Evolutionary conservation across 2,797 vertebrate genomes (phyloP), one percentile per base, ranked within the genome.

Genomic region (Nasua narica): DNA sequence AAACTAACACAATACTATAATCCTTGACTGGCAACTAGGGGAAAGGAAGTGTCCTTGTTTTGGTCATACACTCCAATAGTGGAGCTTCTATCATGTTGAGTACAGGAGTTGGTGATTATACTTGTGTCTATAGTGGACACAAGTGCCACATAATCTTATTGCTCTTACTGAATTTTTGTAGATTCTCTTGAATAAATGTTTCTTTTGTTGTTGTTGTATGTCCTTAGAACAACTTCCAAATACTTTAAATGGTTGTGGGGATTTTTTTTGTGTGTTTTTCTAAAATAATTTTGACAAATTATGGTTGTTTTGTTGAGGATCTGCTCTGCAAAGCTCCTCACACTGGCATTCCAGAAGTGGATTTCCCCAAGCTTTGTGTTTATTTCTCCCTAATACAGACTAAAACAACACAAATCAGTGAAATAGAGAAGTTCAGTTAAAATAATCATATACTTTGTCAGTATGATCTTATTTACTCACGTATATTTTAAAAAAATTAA

Each of bases 31-130:
- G 62, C 9, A 91, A 5, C 3, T 9, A 6, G 1, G 2, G 7
- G 7, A 67, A 12, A 83, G 12, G 4, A 94, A 62, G 21, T 1
- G 2, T 74, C 10, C n/a, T 46, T 48, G 48, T 56, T n/a, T 89
- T n/a, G 21, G 19, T 35, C 27, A 37, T 14, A 21, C 8, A 14
- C 2, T 27, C 14, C 40, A 21, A 5, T 0, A 72, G 3, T 18
- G 54, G 12, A 74, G 29, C n/a, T 86, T 76, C 25, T 48, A 1
- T 88, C 10, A 76, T 25, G 23, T 50, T 48, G 56, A 65, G 18
- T 4, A 3, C 2, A 5, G 4, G 15, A 27, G 0, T 12, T 3
- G 18, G 16, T 7, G 23, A 52, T 69, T 12, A 3, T 48, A 48
- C 18, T 14, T 32, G 11, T 69, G n/a, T 43, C 67, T 35, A 6